Conservation (phyloP, 2,888 invertebrate genomes). For the Plagiodera versicolora region DNA sequence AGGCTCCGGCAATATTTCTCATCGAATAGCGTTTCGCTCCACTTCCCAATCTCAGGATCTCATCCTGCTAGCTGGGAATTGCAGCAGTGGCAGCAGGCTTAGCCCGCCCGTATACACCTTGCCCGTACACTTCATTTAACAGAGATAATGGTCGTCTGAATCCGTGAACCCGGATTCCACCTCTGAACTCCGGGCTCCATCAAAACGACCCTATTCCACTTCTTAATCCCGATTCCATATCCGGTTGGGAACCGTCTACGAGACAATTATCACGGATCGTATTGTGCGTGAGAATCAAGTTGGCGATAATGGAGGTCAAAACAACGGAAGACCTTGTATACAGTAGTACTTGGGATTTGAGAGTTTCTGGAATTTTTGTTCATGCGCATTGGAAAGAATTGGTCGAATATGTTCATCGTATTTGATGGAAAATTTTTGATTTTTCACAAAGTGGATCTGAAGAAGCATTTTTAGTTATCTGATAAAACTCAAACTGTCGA, state of each 20-base stretch:
- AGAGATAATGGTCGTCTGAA: constrained; percentile 58
- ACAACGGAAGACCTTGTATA: constrained; percentile 47
- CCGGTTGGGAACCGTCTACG: constrained; percentile 30
- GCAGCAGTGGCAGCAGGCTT: constrained; percentile 53
- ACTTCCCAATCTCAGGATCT: constrained; percentile 52
- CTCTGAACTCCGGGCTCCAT: constrained; percentile 32
- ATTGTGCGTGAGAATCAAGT: constrained; percentile 53
- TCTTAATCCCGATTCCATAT: constrained; percentile 35
- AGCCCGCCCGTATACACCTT: constrained; percentile 52
- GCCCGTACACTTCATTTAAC: constrained; percentile 56
- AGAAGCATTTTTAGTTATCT: too few species aligned
- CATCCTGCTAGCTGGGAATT: constrained; percentile 52
- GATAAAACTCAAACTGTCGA: too few species aligned
- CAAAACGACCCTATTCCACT: neutral
- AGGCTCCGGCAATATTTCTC: constrained; percentile 53
- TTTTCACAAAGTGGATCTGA: too few species aligned
- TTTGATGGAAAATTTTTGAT: too few species aligned
- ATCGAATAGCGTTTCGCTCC: constrained; percentile 53
- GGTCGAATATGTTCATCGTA: too few species aligned
- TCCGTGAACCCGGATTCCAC: constrained; percentile 44
- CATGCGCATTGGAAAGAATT: neutral
- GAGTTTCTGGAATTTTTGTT: constrained; percentile 4
- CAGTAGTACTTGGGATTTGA: constrained; percentile 31
- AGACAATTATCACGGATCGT: constrained; percentile 47
- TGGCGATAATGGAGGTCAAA: constrained; percentile 51